phyloP scores from a whole-genome alignment of 2,888 invertebrate genomes.

The Leptinotarsa peninsularis region DNA sequence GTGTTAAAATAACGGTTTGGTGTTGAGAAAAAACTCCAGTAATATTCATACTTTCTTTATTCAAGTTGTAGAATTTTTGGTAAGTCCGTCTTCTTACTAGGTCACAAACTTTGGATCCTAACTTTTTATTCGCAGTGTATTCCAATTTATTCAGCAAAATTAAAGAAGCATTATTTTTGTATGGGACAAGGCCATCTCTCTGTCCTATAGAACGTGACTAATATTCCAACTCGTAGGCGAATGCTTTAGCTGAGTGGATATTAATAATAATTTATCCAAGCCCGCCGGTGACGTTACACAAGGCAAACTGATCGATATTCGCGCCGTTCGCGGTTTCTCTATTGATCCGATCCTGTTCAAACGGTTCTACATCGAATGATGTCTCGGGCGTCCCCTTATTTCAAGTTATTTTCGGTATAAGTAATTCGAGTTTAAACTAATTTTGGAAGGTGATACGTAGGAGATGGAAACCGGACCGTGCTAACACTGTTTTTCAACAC shows the following conservation, averaged over 20 bases:
- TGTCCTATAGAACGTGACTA: not conserved
- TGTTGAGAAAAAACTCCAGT: too few species aligned
- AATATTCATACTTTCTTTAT: too few species aligned
- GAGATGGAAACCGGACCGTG: not conserved
- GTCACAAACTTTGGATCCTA: too few species aligned
- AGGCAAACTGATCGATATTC: not conserved
- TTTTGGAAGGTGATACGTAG: not conserved
- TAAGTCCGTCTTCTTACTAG: too few species aligned
- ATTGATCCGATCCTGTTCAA: conserved; percentile 2
- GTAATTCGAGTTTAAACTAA: not conserved
- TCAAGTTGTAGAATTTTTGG: too few species aligned
- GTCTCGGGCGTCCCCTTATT: not conserved
- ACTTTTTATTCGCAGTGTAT: too few species aligned
- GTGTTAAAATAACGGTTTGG: too few species aligned
- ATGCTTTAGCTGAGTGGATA: not conserved
- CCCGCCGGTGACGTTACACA: not conserved
- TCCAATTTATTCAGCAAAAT: not conserved
- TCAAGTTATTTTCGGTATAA: not conserved
- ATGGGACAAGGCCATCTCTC: conserved; percentile 17
- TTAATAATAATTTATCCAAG: not conserved
- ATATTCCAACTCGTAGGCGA: not conserved
- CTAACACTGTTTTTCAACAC: too few species aligned
- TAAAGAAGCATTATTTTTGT: not conserved
- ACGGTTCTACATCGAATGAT: not conserved
- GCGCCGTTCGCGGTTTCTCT: not conserved